Percentiles rank a stretch among this genome's conserved stretches.
These are phyloP conservation scores for Drosophila borborema DNA, from an alignment of 2,888 invertebrate genomes.

Conservation along the genomic window DNA sequence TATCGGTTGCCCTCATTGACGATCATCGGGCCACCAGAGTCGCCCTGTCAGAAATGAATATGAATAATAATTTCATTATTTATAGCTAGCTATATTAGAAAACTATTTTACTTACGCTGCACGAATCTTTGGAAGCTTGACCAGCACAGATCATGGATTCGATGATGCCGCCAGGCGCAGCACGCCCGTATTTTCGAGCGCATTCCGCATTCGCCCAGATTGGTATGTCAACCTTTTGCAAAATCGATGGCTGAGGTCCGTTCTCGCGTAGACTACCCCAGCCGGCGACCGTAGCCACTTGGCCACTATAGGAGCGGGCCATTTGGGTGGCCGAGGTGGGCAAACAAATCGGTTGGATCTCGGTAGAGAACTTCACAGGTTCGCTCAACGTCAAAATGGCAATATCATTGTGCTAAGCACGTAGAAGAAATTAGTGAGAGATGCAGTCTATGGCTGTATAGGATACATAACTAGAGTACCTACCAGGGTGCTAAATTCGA, in stretches of 20 bases:
- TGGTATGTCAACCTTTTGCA: conserved; percentile 94
- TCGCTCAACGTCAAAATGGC: conserved; percentile 92
- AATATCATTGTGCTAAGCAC: conserved; percentile 91
- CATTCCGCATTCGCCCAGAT: conserved; percentile 93
- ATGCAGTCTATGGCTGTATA: background rate
- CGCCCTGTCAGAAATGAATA: conserved; percentile 87
- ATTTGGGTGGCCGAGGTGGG: conserved; percentile 86
- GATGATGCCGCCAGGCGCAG: conserved; percentile 95
- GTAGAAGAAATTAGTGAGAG: background rate
- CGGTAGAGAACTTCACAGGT: conserved; percentile 90
- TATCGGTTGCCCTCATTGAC: conserved; percentile 91
- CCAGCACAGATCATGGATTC: conserved; percentile 96
- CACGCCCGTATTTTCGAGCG: conserved; percentile 91
- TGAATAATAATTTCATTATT: background rate
- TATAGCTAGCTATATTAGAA: rapidly evolving
- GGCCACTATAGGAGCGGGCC: conserved; percentile 88
- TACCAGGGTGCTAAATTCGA: conserved; percentile 93
- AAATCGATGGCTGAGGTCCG: conserved; percentile 92
- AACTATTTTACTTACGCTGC: conserved; percentile 90
- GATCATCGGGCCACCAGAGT: conserved; percentile 95
- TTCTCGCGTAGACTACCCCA: conserved; percentile 91
- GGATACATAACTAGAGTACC: conserved; percentile 49
- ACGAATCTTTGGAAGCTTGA: conserved; percentile 93
- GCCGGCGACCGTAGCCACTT: conserved; percentile 92
- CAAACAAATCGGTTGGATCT: conserved; percentile 92